These are phyloP conservation scores for Drosophila melanica DNA, from an alignment of 1,140 invertebrate genomes.

Conservation along the genomic window DNA sequence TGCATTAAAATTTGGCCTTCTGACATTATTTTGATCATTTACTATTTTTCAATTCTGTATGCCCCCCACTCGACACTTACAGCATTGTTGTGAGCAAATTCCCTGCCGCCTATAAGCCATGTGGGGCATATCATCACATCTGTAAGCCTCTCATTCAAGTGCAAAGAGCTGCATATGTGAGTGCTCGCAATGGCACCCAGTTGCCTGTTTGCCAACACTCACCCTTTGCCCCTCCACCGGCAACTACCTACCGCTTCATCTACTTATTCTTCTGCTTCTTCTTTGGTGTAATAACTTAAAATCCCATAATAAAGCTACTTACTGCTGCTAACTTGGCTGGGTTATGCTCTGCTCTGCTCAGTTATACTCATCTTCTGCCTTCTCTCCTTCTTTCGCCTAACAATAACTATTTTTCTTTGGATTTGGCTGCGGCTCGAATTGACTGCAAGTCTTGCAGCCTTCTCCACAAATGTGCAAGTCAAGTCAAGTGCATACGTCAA, in stretches of 20 bases:
- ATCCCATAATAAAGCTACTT: conserved; percentile 81
- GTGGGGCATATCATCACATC: conserved; percentile 16
- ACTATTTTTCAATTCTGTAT: conserved; percentile 24
- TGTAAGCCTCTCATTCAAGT: conserved; percentile 48
- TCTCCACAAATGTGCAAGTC: conserved; percentile 66
- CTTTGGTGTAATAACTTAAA: conserved; percentile 72
- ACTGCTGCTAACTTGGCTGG: conserved; percentile 37
- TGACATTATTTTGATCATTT: conserved; percentile 2
- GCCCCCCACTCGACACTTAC: background rate
- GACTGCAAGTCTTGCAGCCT: conserved; percentile 56
- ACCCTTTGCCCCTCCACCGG: too few species aligned
- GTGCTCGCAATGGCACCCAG: conserved; percentile 28
- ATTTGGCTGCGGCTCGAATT: conserved; percentile 62
- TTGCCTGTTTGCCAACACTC: conserved; percentile 12
- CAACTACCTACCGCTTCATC: background rate
- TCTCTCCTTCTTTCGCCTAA: conserved; percentile 41
- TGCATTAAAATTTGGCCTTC: background rate
- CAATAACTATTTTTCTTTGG: conserved; percentile 74
- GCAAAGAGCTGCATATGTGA: conserved; percentile 52
- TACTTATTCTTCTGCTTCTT: conserved; percentile 6
- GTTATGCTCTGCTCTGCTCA: conserved; percentile 4
- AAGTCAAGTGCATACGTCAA: conserved; percentile 73
- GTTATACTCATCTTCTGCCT: background rate
- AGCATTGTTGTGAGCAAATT: conserved; percentile 3
- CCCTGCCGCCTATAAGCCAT: background rate